Conservation (phyloP, 1,140 invertebrate genomes). For the Amyelois transitella region DNA sequence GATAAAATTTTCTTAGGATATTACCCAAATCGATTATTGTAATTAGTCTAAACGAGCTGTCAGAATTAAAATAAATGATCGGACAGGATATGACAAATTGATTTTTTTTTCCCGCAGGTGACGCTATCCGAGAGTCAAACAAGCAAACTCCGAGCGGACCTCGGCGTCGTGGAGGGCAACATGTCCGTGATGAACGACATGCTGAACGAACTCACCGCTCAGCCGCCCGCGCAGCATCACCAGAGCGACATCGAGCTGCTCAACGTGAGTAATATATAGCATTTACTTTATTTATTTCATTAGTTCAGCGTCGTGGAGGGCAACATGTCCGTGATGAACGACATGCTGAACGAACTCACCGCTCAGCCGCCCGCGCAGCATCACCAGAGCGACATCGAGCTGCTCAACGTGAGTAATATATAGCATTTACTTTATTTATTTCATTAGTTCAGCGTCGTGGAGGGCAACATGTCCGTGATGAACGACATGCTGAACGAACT, state of each 20-base stretch:
- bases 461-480: conserved; percentile 94
- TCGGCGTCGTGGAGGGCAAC: conserved; percentile 95
- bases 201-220: conserved; percentile 86
- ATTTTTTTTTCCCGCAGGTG: conserved; percentile 36
- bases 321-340: conserved; percentile 94
- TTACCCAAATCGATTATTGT: too few species aligned
- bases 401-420: conserved; percentile 70
- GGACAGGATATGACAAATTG: not conserved
- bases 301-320: conserved; percentile 87
- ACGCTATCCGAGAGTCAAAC: conserved; percentile 87
- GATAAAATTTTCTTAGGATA: too few species aligned
- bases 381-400: conserved; percentile 76
- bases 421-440: not conserved
- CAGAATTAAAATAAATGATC: too few species aligned
- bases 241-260: conserved; percentile 77
- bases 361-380: conserved; percentile 66
- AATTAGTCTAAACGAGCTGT: too few species aligned
- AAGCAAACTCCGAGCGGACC: conserved; percentile 90
- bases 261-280: conserved; percentile 58
- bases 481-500: conserved; percentile 96
- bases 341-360: conserved; percentile 93
- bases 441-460: conserved; percentile 82
- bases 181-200: conserved; percentile 96
- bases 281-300: not conserved
- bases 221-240: conserved; percentile 71